phyloP scores from a whole-genome alignment of 2,797 vertebrate species.

The Onychomys leucogaster region DNA sequence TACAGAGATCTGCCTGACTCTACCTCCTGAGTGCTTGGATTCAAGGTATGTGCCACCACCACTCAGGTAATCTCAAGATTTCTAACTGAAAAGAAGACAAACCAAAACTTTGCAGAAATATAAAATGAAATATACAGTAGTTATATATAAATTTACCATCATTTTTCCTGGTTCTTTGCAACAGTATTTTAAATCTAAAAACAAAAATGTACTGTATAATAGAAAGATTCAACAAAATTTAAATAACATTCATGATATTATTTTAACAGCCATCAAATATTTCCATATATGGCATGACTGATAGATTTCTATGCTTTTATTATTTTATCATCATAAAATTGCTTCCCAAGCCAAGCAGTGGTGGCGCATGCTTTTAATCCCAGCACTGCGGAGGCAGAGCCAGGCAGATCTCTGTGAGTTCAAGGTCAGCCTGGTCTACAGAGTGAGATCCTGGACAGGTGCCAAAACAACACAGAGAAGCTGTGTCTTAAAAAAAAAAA shows the following conservation, averaged over 20 bases:
- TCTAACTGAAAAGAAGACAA: not conserved
- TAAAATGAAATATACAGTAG: not conserved
- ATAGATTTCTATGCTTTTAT: not conserved
- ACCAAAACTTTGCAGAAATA: not conserved
- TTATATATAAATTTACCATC: not conserved
- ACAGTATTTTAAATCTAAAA: not conserved
- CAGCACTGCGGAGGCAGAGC: too few relatives aligned
- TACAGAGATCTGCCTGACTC: too few relatives aligned
- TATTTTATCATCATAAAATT: not conserved
- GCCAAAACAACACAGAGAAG: too few relatives aligned
- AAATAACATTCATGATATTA: not conserved
- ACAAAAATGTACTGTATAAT: not conserved
- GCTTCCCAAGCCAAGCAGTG: not conserved
- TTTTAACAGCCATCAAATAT: not conserved
- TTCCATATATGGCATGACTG: not conserved
- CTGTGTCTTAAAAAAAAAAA: too few relatives aligned
- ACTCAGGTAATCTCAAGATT: not conserved
- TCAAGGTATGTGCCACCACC: too few relatives aligned
- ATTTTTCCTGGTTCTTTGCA: not conserved
- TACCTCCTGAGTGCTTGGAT: too few relatives aligned
- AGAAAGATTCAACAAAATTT: not conserved
- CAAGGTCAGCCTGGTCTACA: too few relatives aligned
- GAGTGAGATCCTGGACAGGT: too few relatives aligned
- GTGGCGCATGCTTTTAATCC: too few relatives aligned
- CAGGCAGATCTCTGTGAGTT: too few relatives aligned